A percentile compares a stretch with the other conserved stretches of the same genome.
These are phyloP conservation scores for Phenganax marumi DNA, from an alignment of 92 coral and sea anemone species.

Conservation along the genomic window DNA sequence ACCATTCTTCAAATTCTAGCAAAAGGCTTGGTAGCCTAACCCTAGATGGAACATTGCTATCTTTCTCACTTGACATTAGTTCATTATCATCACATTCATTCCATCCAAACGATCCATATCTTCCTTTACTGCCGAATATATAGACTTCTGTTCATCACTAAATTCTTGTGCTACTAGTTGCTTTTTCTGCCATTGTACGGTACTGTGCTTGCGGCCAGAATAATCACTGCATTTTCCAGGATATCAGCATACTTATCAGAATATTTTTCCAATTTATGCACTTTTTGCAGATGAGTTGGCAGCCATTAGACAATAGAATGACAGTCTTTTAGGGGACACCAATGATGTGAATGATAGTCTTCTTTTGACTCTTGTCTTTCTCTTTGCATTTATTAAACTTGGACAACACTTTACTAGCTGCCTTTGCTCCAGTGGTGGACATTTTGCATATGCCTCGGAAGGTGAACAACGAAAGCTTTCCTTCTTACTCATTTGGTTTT, in stretches of 20 bases:
- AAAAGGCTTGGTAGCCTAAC: background rate
- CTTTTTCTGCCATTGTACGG: background rate
- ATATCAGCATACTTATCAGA: background rate
- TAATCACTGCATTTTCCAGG: background rate
- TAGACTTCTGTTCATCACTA: background rate
- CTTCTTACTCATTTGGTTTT: background rate
- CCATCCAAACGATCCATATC: background rate
- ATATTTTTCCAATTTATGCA: background rate
- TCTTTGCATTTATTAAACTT: background rate
- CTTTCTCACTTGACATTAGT: background rate
- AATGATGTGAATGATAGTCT: background rate
- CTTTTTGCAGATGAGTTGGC: background rate
- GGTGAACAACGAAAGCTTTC: conserved; percentile 30
- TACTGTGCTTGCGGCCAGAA: background rate
- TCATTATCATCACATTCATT: background rate
- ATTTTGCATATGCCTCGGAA: conserved; percentile 46
- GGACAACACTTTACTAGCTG: conserved; percentile 13
- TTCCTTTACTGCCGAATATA: background rate
- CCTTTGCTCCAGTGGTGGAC: conserved; percentile 49
- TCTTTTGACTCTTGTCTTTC: background rate
- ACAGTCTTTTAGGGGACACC: background rate
- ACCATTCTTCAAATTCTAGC: conserved; percentile 45
- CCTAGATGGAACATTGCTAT: background rate
- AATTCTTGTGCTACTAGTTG: background rate
- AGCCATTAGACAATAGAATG: background rate